These are phyloP conservation scores for Grapholita molesta DNA, from an alignment of 1,140 invertebrate genomes.

Conservation along the genomic window DNA sequence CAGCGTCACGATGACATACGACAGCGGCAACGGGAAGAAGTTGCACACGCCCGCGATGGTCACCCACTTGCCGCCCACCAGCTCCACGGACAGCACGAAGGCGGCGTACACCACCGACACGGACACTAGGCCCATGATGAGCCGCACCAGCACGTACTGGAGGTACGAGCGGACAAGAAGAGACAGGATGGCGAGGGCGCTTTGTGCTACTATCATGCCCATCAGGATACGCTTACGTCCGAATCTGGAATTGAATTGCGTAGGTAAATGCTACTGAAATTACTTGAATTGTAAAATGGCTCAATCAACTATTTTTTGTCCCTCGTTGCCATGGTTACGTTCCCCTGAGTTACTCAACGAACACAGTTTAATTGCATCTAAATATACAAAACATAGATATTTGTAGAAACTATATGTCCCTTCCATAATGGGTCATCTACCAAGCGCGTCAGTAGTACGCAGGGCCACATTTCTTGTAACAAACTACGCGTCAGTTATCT, in stretches of 20 bases:
- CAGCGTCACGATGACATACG: conserved; percentile 85
- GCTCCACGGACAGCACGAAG: conserved; percentile 84
- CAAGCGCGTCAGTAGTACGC: too few relatives aligned
- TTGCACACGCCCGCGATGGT: conserved; percentile 86
- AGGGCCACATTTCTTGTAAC: too few relatives aligned
- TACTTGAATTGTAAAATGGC: background rate
- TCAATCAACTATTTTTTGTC: background rate
- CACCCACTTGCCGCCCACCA: conserved; percentile 86
- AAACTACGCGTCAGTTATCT: too few relatives aligned
- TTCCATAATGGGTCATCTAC: too few relatives aligned
- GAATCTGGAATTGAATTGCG: conserved; percentile 75
- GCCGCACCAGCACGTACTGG: conserved; percentile 81
- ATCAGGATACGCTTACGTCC: conserved; percentile 88
- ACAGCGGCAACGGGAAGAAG: conserved; percentile 84
- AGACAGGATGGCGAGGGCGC: conserved; percentile 80
- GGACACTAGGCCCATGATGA: conserved; percentile 83
- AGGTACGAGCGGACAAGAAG: conserved; percentile 82
- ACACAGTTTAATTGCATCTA: too few relatives aligned
- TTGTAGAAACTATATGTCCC: too few relatives aligned
- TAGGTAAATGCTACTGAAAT: background rate
- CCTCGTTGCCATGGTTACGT: too few relatives aligned
- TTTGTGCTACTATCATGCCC: conserved; percentile 83
- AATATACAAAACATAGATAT: too few relatives aligned
- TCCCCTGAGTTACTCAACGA: too few relatives aligned
- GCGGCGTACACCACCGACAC: conserved; percentile 86